These are phyloP conservation scores for Molorchus minor DNA, from an alignment of 2,888 invertebrate species.

Conservation along the genomic window DNA sequence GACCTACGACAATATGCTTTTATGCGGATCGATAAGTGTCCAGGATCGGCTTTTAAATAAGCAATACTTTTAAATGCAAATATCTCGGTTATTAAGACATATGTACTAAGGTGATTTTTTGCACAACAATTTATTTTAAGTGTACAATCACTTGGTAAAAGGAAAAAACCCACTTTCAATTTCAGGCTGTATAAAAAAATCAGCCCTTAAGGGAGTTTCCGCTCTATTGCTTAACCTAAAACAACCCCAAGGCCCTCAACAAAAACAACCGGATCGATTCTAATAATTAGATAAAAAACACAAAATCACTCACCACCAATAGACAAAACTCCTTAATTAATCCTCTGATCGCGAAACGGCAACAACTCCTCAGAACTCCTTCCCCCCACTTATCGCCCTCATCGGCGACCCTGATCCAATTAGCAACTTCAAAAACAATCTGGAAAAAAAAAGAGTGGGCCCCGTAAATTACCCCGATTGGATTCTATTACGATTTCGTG, in stretches of 20 bases:
- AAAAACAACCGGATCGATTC: neutral
- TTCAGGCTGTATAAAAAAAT: no score
- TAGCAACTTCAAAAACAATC: conserved; percentile 25
- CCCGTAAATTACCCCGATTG: conserved; percentile 8
- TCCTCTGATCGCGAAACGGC: conserved; percentile 9
- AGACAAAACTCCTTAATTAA: conserved; percentile 17
- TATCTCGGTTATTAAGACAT: no score
- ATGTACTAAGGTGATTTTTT: no score
- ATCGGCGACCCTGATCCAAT: conserved; percentile 28
- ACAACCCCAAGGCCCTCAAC: neutral
- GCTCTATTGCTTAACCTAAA: no score
- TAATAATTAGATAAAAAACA: conserved; percentile 6
- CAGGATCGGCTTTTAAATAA: no score
- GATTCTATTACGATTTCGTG: conserved; percentile 5
- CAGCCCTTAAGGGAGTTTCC: no score
- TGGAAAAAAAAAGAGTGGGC: conserved; percentile 16
- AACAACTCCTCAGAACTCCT: neutral
- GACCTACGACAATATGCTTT: no score
- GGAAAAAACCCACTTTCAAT: no score
- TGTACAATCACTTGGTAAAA: no score
- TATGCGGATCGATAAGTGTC: no score
- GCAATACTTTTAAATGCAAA: no score
- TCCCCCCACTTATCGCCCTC: conserved; percentile 15
- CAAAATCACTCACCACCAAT: conserved; percentile 18
- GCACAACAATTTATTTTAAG: no score